Conservation (phyloP, 2,797 vertebrate species). For the Ciconia nigra region DNA sequence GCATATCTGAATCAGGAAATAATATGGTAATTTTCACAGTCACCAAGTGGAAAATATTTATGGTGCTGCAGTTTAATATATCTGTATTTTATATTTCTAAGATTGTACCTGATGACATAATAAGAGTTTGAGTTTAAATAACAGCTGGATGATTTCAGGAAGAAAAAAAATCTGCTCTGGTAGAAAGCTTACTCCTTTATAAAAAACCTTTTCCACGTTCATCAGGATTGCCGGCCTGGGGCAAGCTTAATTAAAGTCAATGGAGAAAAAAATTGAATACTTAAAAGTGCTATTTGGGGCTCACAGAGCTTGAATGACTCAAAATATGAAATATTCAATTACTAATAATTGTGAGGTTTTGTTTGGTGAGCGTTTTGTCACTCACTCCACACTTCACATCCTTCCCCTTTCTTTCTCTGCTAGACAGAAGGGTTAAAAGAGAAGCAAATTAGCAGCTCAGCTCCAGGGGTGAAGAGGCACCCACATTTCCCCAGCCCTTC, state of each 20-base stretch:
- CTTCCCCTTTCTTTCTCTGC: neutral
- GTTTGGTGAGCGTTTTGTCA: slow-evolving; percentile 53
- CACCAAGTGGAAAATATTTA: slow-evolving; percentile 72
- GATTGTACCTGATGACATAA: slow-evolving; percentile 60
- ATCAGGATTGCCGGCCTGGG: slow-evolving; percentile 70
- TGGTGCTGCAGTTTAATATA: slow-evolving; percentile 54
- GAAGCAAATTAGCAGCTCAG: neutral
- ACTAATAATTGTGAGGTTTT: slow-evolving; percentile 59
- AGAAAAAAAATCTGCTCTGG: slow-evolving; percentile 18
- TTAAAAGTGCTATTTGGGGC: slow-evolving; percentile 67
- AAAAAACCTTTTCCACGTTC: slow-evolving; percentile 62
- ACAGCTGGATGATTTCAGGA: slow-evolving; percentile 57
- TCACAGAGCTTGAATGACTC: slow-evolving; percentile 72
- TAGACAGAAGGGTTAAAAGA: neutral
- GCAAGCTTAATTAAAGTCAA: slow-evolving; percentile 79
- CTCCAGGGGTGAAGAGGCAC: neutral
- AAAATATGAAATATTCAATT: slow-evolving; percentile 74
- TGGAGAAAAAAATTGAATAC: slow-evolving; percentile 78
- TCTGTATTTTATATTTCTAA: slow-evolving; percentile 71
- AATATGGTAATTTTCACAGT: slow-evolving; percentile 69
- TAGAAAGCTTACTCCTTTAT: slow-evolving; percentile 55
- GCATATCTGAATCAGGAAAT: slow-evolving; percentile 65
- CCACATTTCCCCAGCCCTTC: neutral
- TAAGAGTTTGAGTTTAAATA: slow-evolving; percentile 67
- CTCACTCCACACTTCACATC: slow-evolving; percentile 28